These are phyloP conservation scores for Heliconius melpomene DNA, from an alignment of 1,140 invertebrate species.

Conservation along the genomic window DNA sequence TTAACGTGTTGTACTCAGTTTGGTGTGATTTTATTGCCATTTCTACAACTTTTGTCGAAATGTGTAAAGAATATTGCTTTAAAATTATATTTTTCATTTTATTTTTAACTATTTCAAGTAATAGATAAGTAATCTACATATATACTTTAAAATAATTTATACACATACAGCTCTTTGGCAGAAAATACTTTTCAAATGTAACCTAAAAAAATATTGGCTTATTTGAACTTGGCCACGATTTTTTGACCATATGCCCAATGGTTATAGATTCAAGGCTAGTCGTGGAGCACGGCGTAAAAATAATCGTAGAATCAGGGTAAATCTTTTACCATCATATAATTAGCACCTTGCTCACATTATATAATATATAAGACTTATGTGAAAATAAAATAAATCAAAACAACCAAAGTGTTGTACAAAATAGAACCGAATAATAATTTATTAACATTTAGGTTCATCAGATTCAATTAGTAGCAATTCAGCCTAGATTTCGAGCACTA, in stretches of 20 bases:
- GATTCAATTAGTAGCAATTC: conserved; percentile 2
- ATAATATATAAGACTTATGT: too few species aligned
- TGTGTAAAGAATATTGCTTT: not conserved
- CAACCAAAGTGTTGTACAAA: not conserved
- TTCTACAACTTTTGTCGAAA: not conserved
- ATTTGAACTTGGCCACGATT: too few species aligned
- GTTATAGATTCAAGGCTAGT: not conserved
- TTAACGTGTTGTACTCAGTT: not conserved
- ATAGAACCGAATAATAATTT: not conserved
- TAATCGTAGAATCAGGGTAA: too few species aligned
- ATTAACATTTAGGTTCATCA: not conserved
- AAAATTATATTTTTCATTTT: not conserved
- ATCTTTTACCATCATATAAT: too few species aligned
- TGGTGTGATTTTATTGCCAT: not conserved
- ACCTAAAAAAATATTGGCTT: not conserved
- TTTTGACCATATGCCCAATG: not conserved
- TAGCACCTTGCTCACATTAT: too few species aligned
- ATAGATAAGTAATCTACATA: not conserved
- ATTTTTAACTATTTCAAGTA: not conserved
- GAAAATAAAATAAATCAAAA: too few species aligned
- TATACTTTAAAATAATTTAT: not conserved
- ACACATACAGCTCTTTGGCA: not conserved
- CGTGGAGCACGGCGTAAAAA: too few species aligned
- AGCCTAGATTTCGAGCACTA: not conserved
- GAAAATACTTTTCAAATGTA: not conserved